These are phyloP conservation scores for Ancistrus triradiatus DNA, from an alignment of 2,113 vertebrate genomes.

Conservation along the genomic window DNA sequence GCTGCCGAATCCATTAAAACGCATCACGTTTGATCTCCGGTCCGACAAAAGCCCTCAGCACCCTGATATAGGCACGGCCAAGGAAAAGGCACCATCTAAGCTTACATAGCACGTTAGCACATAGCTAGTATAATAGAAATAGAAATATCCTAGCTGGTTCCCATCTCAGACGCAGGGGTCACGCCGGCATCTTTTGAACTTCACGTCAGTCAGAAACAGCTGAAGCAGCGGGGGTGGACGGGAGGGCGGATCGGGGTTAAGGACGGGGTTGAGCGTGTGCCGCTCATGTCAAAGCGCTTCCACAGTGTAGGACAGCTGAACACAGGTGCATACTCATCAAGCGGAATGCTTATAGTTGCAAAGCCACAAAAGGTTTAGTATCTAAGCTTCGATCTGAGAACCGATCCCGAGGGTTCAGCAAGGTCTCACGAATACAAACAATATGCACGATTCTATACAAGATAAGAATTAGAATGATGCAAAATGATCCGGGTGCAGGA, in stretches of 20 bases:
- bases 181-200: slow-evolving; percentile 43
- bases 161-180: slow-evolving; percentile 25
- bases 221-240: slow-evolving; percentile 28
- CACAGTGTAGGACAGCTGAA: slow-evolving; percentile 53
- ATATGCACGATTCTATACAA: no score
- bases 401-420: no score
- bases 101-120: slow-evolving; percentile 17
- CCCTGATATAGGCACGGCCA: slow-evolving; percentile 11
- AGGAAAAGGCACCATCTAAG: neutral
- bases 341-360: no score
- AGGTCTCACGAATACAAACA: no score
- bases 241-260: slow-evolving; percentile 3
- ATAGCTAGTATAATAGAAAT: slow-evolving; percentile 3
- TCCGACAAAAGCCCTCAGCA: neutral
- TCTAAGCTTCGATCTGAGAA: no score
- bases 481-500: no score
- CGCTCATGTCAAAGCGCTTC: neutral
- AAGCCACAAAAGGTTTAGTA: no score
- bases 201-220: slow-evolving; percentile 49
- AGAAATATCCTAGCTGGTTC: slow-evolving; percentile 20
- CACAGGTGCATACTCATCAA: no score
- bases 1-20: slow-evolving; percentile 16
- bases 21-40: slow-evolving; percentile 5
- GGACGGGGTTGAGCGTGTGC: slow-evolving; percentile 2
- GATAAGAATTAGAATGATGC: no score